Percentiles rank a stretch among this genome's conserved stretches.
Evolutionary conservation across 2,888 invertebrate genomes (phyloP).

Genomic region (Spicauda simplicius): DNA sequence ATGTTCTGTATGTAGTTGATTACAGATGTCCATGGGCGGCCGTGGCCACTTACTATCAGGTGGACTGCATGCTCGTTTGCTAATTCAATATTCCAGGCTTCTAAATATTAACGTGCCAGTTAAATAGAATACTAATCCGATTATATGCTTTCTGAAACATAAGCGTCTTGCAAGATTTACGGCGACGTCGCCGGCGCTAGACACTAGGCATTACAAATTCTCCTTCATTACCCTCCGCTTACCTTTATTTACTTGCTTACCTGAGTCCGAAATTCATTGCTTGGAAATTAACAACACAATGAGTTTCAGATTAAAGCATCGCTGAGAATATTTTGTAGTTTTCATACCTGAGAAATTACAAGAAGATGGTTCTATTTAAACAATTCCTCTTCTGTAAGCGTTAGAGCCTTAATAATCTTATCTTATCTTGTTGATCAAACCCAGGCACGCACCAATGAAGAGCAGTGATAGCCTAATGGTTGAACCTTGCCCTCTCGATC

Average conservation of each 20-base stretch:
- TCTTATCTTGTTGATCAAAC: no score
- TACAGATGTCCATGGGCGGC: no score
- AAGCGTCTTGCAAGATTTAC: neutral
- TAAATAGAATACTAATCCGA: neutral
- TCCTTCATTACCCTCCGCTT: constrained; percentile 4
- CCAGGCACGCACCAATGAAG: no score
- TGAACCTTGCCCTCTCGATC: no score
- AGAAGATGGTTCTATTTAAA: neutral
- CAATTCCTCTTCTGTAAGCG: no score
- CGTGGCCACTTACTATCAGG: no score
- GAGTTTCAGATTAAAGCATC: neutral
- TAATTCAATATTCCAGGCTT: no score
- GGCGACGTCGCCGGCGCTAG: neutral
- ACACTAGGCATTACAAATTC: constrained; percentile 2
- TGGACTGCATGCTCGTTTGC: no score
- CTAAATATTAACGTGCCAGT: neutral
- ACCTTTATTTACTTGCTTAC: constrained; percentile 5
- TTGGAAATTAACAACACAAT: neutral
- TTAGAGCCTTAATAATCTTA: no score
- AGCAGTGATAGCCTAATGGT: no score
- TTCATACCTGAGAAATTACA: neutral
- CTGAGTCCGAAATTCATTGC: neutral
- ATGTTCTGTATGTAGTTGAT: no score
- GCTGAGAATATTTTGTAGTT: neutral
- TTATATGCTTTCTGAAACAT: neutral